Evolutionary conservation across 2,113 vertebrate species (phyloP), one percentile per base, ranked within the genome.

Genomic region (Pseudorasbora parva): DNA sequence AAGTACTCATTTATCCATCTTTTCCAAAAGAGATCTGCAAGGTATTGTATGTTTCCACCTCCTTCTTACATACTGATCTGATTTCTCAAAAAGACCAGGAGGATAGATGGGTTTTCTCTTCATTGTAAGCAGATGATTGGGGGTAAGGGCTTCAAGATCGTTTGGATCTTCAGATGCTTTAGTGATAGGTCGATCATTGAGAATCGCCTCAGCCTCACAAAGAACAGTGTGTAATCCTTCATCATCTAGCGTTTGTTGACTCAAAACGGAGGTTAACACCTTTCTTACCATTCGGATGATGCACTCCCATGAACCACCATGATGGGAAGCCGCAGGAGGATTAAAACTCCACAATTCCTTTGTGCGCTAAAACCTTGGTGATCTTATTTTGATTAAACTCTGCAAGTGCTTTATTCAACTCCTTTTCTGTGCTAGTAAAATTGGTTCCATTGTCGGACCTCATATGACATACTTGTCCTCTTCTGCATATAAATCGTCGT

Each of bases 11-110:
- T 51, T 17, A 43, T 43, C 41, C 41, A 43, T 9, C 41, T 43
- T 9, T 43, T 43, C 41, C 41, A 43, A 43, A 43, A n/a, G 33
- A 21, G 33, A 9, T 64, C 81, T 17, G 33, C 23, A 37, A 87
- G n/a, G n/a, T n/a, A n/a, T n/a, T n/a, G n/a, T 1, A 7, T 84
- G 71, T 30, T 43, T 87, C 82, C 69, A 81, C 3, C 47, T 43
- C 23, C 25, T 74, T 57, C 76, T 86, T 30, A 10, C 12, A 8
- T 81, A 82, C 8, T 51, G 14, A 10, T 84, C 60, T 0, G 23
- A 25, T 12, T 57, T 33, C 4, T 21, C 7, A 60, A 84, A 74
- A 1, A 66, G 41, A 2, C 41, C 41, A 43, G 41, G 9, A 43
- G 68, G 56, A 15, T 7, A 17, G 51, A 54, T 4, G 2, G 17